Percentiles rank a stretch among this genome's conserved stretches.
These are phyloP conservation scores for Barypeithes pellucidus DNA, from an alignment of 2,888 invertebrate genomes.

Conservation along the genomic window DNA sequence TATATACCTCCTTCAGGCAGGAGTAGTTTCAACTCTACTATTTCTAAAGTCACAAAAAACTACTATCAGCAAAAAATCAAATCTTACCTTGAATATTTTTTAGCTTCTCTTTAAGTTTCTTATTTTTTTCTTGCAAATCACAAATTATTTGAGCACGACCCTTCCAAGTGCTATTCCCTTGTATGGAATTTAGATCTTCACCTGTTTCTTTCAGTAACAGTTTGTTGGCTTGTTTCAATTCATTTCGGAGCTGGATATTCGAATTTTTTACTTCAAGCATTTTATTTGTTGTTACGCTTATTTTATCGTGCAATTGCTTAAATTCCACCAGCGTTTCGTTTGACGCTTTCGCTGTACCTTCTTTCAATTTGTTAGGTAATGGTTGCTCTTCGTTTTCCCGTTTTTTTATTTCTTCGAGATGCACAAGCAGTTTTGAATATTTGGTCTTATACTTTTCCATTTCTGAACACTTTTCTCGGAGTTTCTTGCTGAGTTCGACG, in stretches of 20 bases:
- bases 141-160: slow-evolving; percentile 85
- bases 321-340: slow-evolving; percentile 72
- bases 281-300: slow-evolving; percentile 75
- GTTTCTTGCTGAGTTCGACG: slow-evolving; percentile 79
- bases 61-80: no score
- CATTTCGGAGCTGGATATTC: slow-evolving; percentile 80
- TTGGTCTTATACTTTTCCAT: slow-evolving; percentile 76
- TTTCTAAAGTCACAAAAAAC: no score
- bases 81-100: slow-evolving; percentile 62
- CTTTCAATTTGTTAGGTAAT: neutral
- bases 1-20: no score
- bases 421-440: slow-evolving; percentile 73
- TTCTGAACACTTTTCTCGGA: slow-evolving; percentile 78
- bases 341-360: slow-evolving; percentile 54
- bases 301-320: slow-evolving; percentile 77
- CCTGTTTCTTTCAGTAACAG: slow-evolving; percentile 84
- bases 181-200: slow-evolving; percentile 79
- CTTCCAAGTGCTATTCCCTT: slow-evolving; percentile 79
- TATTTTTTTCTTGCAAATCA: slow-evolving; percentile 79
- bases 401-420: slow-evolving; percentile 69
- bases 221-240: slow-evolving; percentile 82
- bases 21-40: no score
- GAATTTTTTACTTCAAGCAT: slow-evolving; percentile 81
- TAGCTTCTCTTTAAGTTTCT: slow-evolving; percentile 79
- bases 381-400: slow-evolving; percentile 32